A percentile compares a stretch with the other conserved stretches of the same genome.
phyloP scores from a whole-genome alignment of 1,140 invertebrate species.

The Orussus abietinus region DNA sequence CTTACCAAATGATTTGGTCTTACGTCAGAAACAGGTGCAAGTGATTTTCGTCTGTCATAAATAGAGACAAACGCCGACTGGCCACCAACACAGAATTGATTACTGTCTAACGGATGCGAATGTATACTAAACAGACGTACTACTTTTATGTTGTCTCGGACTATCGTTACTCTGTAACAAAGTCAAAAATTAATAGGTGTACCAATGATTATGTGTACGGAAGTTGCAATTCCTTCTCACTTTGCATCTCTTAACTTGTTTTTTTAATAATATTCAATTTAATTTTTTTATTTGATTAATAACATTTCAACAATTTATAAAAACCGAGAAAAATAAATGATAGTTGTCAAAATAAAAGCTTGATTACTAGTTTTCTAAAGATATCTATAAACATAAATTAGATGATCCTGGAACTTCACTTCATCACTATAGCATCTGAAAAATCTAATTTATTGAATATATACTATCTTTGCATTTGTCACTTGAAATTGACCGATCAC shows the following conservation, averaged over 20 bases:
- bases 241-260: neutral
- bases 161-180: constrained; percentile 61
- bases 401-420: too few species aligned
- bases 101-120: constrained; percentile 72
- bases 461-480: too few species aligned
- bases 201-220: neutral
- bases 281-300: constrained; percentile 6
- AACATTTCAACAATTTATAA: neutral
- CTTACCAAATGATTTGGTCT: constrained; percentile 58
- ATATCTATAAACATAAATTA: too few species aligned
- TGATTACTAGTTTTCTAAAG: neutral
- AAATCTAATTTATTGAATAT: too few species aligned
- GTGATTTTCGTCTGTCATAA: constrained; percentile 68
- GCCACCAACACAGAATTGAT: constrained; percentile 81
- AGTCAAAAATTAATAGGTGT: constrained; percentile 12
- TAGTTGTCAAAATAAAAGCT: neutral
- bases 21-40: constrained; percentile 50
- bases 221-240: too few species aligned
- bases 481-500: too few species aligned
- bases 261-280: constrained; percentile 1
- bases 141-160: constrained; percentile 59
- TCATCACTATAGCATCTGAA: too few species aligned
- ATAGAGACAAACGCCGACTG: constrained; percentile 60
- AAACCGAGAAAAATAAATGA: neutral
- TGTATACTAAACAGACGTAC: constrained; percentile 83